Base-by-base conservation (phyloP, 2,113 vertebrate genomes). In the Mungos mungo region DNA sequence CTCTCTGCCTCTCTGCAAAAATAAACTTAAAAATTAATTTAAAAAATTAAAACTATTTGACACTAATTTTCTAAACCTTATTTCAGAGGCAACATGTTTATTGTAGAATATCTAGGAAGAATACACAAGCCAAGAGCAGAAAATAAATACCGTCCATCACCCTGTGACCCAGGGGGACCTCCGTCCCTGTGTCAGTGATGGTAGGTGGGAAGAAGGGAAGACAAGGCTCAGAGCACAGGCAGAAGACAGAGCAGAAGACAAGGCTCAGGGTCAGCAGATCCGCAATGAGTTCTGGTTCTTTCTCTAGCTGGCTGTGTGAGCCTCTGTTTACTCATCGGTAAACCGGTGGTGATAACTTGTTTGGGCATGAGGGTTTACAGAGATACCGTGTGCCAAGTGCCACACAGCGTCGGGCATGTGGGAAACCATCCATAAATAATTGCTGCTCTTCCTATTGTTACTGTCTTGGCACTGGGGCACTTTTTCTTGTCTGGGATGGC, bases 381-480 rank as follows among this genome's bases (percentile, higher is more conserved):
- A 74, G 4, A 14, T 54, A 10, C 57, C 2, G 11, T 16, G 12
- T 7, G 13, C 47, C 63, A 18, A 18, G 45, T 1, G 2, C 76
- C 38, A 9, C 18, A 21, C 0, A 14, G 76, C 7, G 25, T 21
- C 33, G 66, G 35, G 33, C 2, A 0, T 0, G 0, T 13, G 33
- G 10, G 9, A 38, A 52, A 33, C 0, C 0, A 65, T n/a, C 41
- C 1, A 6, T 52, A 8, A 45, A 29, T 12, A 21, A 41, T 12
- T 3, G 25, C 6, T 74, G 9, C 5, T 38, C 23, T 35, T 35
- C 27, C 15, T 81, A 9, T 13, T 21, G 2, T 23, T 52, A 15
- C 50, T 3, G 16, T 65, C 63, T 50, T 91, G 38, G 47, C 8
- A 1, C 9, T 35, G 54, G 33, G 74, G 29, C 18, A 23, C 3